phyloP scores from a whole-genome alignment of 2,888 invertebrate genomes.

The Hirtodrosophila duncani region DNA sequence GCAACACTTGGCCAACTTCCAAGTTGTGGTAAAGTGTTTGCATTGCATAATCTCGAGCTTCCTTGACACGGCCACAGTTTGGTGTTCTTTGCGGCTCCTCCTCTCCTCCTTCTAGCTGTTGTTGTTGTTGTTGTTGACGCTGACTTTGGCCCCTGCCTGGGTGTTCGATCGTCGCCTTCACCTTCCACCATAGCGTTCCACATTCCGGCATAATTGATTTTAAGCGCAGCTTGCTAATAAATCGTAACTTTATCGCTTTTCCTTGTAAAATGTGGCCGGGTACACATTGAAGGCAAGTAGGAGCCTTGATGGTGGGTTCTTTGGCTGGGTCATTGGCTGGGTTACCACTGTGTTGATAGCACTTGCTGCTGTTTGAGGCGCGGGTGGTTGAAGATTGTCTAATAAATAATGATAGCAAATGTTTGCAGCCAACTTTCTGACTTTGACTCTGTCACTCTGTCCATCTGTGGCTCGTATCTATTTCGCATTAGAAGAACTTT shows the following conservation, averaged over 20 bases:
- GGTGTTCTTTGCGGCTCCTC: not conserved
- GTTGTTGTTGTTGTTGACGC: slow-evolving; percentile 17
- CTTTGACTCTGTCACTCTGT: too few relatives aligned
- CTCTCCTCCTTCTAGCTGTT: not conserved
- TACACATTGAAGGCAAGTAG: too few relatives aligned
- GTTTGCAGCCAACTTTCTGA: too few relatives aligned
- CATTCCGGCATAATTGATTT: slow-evolving; percentile 77
- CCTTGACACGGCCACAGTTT: slow-evolving; percentile 39
- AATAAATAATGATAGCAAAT: slow-evolving; percentile 65
- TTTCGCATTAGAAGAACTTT: slow-evolving; percentile 33
- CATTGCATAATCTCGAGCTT: slow-evolving; percentile 66
- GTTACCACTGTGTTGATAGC: slow-evolving; percentile 26
- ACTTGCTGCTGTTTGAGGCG: slow-evolving; percentile 31
- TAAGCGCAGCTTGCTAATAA: slow-evolving; percentile 75
- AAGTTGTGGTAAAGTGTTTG: slow-evolving; percentile 50
- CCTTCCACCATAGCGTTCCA: slow-evolving; percentile 65
- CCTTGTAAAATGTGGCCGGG: slow-evolving; percentile 50
- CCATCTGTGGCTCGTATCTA: not conserved
- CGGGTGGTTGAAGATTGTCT: slow-evolving; percentile 43
- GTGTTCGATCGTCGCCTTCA: slow-evolving; percentile 43
- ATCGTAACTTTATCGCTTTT: slow-evolving; percentile 76
- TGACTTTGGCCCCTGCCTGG: slow-evolving; percentile 45
- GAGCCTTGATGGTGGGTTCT: slow-evolving; percentile 21
- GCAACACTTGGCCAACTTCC: too few relatives aligned
- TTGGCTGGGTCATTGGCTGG: too few relatives aligned